These are phyloP conservation scores for Anguilla marmorata DNA, from an alignment of 2,797 vertebrate genomes.

Conservation along the genomic window DNA sequence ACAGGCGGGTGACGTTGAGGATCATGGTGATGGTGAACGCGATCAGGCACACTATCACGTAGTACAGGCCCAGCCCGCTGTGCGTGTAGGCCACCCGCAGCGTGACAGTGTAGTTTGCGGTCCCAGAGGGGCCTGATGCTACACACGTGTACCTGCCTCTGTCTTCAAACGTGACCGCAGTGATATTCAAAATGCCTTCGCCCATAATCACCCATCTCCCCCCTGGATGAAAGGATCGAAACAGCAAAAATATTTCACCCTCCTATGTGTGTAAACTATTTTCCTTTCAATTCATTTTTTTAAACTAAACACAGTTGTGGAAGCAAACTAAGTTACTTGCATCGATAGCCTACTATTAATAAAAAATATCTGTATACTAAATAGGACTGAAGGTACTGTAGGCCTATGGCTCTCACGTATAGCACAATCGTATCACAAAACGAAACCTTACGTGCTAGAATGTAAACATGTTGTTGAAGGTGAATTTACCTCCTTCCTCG, in stretches of 20 bases:
- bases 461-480: neutral
- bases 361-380: neutral
- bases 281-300: neutral
- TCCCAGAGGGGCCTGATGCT: conserved; percentile 38
- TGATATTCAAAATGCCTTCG: conserved; percentile 82
- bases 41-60: conserved; percentile 84
- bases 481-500: conserved; percentile 66
- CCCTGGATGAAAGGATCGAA: conserved; percentile 58
- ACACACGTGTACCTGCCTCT: conserved; percentile 88
- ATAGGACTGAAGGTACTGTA: neutral
- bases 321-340: neutral
- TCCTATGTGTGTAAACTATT: neutral
- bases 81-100: conserved; percentile 83
- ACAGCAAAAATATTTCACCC: neutral
- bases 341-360: neutral
- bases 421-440: neutral
- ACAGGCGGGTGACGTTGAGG: conserved; percentile 86
- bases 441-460: neutral
- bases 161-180: conserved; percentile 79
- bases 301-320: neutral
- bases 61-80: conserved; percentile 89
- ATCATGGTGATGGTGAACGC: conserved; percentile 87
- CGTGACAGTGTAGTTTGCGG: conserved; percentile 77
- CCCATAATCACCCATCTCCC: conserved; percentile 78
- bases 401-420: no score